Conservation (phyloP, 2,888 invertebrate species). For the Drosophila limbata region DNA sequence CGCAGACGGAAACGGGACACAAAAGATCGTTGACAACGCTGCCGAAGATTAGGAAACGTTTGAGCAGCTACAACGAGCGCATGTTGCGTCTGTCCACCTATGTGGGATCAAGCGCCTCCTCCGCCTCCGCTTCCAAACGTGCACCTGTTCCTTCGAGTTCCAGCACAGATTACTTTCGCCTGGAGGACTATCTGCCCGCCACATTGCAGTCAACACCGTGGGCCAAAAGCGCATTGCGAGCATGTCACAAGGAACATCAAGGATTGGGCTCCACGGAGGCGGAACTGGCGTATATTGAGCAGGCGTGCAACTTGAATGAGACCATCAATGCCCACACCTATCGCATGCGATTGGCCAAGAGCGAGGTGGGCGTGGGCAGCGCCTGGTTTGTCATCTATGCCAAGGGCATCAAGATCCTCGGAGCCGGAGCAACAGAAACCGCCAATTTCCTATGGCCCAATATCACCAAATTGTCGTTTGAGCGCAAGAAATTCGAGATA, state of each 20-base stretch:
- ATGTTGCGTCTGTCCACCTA: slow-evolving; percentile 79
- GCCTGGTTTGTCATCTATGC: slow-evolving; percentile 97
- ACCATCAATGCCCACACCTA: slow-evolving; percentile 96
- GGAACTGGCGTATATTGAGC: slow-evolving; percentile 94
- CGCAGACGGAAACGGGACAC: slow-evolving; percentile 39
- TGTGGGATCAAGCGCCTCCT: slow-evolving; percentile 58
- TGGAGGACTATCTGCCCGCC: slow-evolving; percentile 93
- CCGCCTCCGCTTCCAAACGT: slow-evolving; percentile 50
- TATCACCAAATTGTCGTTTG: slow-evolving; percentile 97
- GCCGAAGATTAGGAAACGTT: slow-evolving; percentile 81
- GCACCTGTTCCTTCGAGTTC: slow-evolving; percentile 20
- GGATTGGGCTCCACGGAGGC: slow-evolving; percentile 93
- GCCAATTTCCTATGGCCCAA: slow-evolving; percentile 97
- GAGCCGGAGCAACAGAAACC: slow-evolving; percentile 87
- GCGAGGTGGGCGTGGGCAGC: slow-evolving; percentile 91
- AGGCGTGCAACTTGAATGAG: slow-evolving; percentile 93
- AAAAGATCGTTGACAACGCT: slow-evolving; percentile 64
- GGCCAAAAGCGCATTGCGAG: slow-evolving; percentile 87
- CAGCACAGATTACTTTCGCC: slow-evolving; percentile 89
- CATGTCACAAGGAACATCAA: slow-evolving; percentile 93
- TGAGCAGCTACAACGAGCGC: slow-evolving; percentile 78
- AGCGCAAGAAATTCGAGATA: slow-evolving; percentile 98
- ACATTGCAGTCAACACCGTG: slow-evolving; percentile 87
- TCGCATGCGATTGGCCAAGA: slow-evolving; percentile 91
- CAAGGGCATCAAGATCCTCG: slow-evolving; percentile 94